Conservation (phyloP, 2,797 vertebrate species). For the Halcyon chelicuti region DNA sequence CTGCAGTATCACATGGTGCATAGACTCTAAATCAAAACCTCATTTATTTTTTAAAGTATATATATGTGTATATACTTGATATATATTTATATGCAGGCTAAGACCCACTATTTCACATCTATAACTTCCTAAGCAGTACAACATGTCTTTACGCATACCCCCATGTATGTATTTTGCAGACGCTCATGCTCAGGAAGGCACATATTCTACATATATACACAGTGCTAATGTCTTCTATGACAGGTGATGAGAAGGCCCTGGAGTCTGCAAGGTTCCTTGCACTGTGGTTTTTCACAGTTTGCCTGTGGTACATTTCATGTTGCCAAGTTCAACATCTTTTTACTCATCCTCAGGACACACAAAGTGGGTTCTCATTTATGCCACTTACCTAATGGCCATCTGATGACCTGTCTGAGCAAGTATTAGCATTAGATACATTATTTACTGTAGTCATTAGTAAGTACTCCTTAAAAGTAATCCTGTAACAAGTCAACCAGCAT, state of each 20-base stretch:
- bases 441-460: neutral
- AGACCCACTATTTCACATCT: neutral
- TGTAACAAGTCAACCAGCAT: neutral
- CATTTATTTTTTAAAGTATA: neutral
- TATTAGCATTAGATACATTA: neutral
- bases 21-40: neutral
- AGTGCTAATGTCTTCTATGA: neutral
- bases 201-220: too few species aligned
- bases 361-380: neutral
- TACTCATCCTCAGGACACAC: neutral
- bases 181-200: neutral
- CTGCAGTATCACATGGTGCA: neutral
- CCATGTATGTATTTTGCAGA: neutral
- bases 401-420: neutral
- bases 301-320: neutral
- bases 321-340: neutral
- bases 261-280: neutral
- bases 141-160: neutral
- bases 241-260: neutral
- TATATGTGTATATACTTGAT: neutral
- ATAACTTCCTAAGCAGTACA: neutral
- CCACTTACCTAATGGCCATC: neutral
- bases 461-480: neutral
- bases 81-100: neutral
- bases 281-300: neutral